These are phyloP conservation scores for Rugalucina vietnamica DNA, from an alignment of 2,888 invertebrate species.

Conservation along the genomic window DNA sequence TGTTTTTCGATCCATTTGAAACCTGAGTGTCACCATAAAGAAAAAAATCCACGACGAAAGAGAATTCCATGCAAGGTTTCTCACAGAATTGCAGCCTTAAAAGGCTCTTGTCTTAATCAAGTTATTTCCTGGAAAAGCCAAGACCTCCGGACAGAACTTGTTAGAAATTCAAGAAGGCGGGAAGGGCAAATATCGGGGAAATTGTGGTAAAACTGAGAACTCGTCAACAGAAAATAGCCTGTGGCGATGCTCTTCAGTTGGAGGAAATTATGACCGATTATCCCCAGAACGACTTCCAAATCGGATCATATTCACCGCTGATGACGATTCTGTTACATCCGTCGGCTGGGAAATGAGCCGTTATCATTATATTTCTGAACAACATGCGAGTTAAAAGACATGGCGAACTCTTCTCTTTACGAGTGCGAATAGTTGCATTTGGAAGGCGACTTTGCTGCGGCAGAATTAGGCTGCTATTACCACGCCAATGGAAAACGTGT, in stretches of 20 bases:
- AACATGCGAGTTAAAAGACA: too few species aligned
- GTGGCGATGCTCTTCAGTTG: background rate
- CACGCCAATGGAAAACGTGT: too few species aligned
- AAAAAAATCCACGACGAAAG: background rate
- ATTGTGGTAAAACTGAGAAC: conserved; percentile 4
- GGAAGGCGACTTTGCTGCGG: too few species aligned
- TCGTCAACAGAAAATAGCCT: background rate
- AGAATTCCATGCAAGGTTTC: background rate
- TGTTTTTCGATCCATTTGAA: background rate
- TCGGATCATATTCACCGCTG: conserved; percentile 8
- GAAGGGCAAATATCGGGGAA: background rate
- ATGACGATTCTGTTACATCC: background rate
- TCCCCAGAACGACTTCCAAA: conserved; percentile 6
- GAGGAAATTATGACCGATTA: background rate
- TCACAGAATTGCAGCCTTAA: background rate
- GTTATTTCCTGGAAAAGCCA: background rate
- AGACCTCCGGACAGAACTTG: background rate
- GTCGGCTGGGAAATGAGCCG: too few species aligned
- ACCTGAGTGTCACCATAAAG: background rate
- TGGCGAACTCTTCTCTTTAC: too few species aligned
- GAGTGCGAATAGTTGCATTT: too few species aligned
- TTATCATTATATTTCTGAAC: too few species aligned
- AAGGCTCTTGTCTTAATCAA: background rate
- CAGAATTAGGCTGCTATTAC: too few species aligned
- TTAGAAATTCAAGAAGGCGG: background rate